A percentile compares a stretch with the other conserved stretches of the same genome.
phyloP scores from a whole-genome alignment of 2,888 invertebrate genomes.

The Erynnis tages region DNA sequence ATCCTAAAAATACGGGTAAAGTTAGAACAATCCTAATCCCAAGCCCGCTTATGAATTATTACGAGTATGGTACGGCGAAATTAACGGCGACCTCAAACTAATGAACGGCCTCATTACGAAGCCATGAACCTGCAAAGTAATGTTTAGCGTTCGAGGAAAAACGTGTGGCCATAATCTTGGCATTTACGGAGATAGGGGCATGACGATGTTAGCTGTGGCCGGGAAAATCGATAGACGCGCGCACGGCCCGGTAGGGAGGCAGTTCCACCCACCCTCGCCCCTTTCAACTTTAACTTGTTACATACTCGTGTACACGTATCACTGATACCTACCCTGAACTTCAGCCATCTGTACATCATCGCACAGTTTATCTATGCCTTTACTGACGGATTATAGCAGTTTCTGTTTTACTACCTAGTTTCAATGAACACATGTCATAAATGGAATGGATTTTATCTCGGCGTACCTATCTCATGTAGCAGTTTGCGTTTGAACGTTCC shows the following conservation, averaged over 20 bases:
- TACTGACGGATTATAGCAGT: constrained; percentile 6
- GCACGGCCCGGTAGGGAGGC: constrained; percentile 45
- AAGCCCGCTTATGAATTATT: not conserved
- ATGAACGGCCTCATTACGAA: constrained; percentile 13
- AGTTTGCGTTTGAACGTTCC: not conserved
- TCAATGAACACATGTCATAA: not conserved
- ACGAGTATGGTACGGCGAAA: not conserved
- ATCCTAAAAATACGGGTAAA: too few species aligned
- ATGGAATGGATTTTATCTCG: not conserved
- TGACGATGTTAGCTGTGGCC: constrained; percentile 32
- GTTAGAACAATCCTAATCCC: too few species aligned
- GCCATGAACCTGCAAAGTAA: constrained; percentile 21
- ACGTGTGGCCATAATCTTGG: constrained; percentile 44
- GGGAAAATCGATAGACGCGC: constrained; percentile 77
- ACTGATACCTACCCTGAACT: constrained; percentile 8
- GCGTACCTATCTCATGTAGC: too few species aligned
- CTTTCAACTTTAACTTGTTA: constrained; percentile 55
- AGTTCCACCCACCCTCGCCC: constrained; percentile 37
- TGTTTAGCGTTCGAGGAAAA: constrained; percentile 19
- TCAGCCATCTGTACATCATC: constrained; percentile 15
- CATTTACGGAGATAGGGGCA: constrained; percentile 48
- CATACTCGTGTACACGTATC: constrained; percentile 29
- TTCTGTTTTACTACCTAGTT: not conserved
- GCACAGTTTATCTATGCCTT: constrained; percentile 18
- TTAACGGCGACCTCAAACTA: constrained; percentile 5